Percentiles rank a stretch among this genome's conserved stretches.
Conservation (phyloP, 1,140 invertebrate species). For the Rhagoletis zephyria region DNA sequence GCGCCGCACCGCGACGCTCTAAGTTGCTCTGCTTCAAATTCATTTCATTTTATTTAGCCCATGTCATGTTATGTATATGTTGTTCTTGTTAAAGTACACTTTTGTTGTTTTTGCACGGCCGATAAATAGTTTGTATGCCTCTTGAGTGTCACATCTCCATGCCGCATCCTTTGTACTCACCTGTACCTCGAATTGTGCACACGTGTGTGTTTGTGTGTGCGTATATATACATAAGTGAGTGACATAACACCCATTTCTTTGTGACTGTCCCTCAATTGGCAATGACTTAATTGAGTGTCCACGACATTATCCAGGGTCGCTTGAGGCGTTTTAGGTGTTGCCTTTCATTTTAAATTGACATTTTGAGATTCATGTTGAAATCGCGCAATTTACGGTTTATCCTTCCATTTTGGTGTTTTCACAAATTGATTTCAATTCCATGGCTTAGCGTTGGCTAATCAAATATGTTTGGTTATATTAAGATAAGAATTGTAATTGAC, state of each 20-base stretch:
- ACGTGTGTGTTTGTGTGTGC: not conserved
- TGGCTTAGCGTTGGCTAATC: slow-evolving; percentile 29
- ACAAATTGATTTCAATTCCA: slow-evolving; percentile 28
- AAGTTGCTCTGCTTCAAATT: not conserved
- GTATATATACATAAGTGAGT: not conserved
- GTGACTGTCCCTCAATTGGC: slow-evolving; percentile 43
- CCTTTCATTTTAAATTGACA: slow-evolving; percentile 52
- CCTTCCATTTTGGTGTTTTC: slow-evolving; percentile 49
- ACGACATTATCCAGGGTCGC: slow-evolving; percentile 44
- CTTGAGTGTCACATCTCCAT: not conserved
- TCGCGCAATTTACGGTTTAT: slow-evolving; percentile 48
- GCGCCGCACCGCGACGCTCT: not conserved
- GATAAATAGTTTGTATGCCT: not conserved
- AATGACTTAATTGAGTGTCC: slow-evolving; percentile 51
- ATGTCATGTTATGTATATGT: slow-evolving; percentile 1
- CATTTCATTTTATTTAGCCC: slow-evolving; percentile 33
- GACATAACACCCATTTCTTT: slow-evolving; percentile 38
- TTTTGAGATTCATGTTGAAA: slow-evolving; percentile 45
- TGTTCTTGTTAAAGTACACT: slow-evolving; percentile 28
- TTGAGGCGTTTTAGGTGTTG: slow-evolving; percentile 41
- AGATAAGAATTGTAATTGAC: slow-evolving; percentile 29
- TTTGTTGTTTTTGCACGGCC: slow-evolving; percentile 5
- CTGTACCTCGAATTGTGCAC: not conserved
- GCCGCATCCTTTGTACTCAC: slow-evolving; percentile 4
- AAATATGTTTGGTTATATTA: slow-evolving; percentile 18